Conservation (phyloP, 2,888 invertebrate genomes). For the Diplazon laetatorius region DNA sequence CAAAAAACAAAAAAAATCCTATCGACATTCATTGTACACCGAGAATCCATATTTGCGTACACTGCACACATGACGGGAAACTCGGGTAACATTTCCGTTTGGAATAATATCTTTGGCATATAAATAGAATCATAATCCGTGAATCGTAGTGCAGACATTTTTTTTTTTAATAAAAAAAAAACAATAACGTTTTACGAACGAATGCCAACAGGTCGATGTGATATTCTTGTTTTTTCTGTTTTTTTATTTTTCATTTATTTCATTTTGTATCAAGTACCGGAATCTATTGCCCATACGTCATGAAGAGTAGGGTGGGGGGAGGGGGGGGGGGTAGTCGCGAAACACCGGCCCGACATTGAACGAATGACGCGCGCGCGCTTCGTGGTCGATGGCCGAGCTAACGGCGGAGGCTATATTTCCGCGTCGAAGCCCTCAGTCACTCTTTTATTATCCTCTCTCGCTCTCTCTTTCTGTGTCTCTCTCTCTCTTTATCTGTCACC, state of each 20-base stretch:
- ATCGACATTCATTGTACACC: no score
- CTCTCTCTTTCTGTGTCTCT: conserved; percentile 4
- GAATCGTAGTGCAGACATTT: no score
- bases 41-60: no score
- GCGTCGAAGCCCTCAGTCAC: conserved; percentile 29
- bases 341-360: conserved; percentile 29
- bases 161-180: no score
- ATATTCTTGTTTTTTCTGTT: conserved; percentile 22
- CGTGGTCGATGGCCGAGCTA: background rate
- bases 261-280: conserved; percentile 24
- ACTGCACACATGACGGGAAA: no score
- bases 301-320: background rate
- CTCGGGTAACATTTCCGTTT: no score
- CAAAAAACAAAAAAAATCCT: no score
- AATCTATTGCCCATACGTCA: conserved; percentile 37
- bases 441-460: conserved; percentile 12
- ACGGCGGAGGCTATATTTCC: conserved; percentile 17
- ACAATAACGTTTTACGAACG: no score
- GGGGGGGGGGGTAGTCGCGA: conserved; percentile 6
- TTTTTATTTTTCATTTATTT: conserved; percentile 25
- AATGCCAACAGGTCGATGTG: conserved; percentile 8
- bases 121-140: no score
- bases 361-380: conserved; percentile 39
- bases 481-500: conserved; percentile 22
- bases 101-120: no score